Evolutionary conservation across 2,113 vertebrate genomes (phyloP).

Genomic region (Ictalurus punctatus): DNA sequence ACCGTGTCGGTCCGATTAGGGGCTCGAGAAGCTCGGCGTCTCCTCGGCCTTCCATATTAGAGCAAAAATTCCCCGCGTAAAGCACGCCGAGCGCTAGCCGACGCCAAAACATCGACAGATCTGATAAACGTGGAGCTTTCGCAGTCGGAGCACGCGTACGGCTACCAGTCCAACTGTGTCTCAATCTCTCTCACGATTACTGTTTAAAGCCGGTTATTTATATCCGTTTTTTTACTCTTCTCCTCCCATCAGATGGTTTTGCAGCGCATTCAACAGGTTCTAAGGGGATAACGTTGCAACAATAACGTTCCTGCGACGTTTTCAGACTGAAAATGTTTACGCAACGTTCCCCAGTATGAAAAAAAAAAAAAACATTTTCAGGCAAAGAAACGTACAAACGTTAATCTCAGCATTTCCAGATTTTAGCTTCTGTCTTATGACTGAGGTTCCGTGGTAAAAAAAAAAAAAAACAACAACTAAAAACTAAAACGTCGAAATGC

Average conservation of each 20-base stretch:
- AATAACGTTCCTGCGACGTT: neutral
- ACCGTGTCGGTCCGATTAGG: conserved; percentile 29
- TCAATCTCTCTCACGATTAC: neutral
- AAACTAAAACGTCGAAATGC: neutral
- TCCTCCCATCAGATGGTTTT: neutral
- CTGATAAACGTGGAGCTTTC: conserved; percentile 40
- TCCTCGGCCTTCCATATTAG: conserved; percentile 37
- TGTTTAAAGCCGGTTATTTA: neutral
- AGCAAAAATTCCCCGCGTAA: conserved; percentile 31
- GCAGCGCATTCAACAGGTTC: neutral
- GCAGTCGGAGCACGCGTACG: conserved; percentile 3
- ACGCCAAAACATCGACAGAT: conserved; percentile 40
- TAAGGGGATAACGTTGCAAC: neutral
- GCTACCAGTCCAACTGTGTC: conserved; percentile 32
- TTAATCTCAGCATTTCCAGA: neutral
- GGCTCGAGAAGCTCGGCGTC: neutral
- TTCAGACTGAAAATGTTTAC: too few relatives aligned
- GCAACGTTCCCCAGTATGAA: neutral
- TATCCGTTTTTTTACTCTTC: neutral
- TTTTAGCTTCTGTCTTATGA: neutral
- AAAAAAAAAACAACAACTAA: too few relatives aligned
- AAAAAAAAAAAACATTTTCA: neutral
- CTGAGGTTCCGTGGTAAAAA: neutral
- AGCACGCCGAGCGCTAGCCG: conserved; percentile 10
- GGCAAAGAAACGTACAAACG: neutral